phyloP scores from a whole-genome alignment of 2,888 invertebrate genomes.

The Tenthredo notha region DNA sequence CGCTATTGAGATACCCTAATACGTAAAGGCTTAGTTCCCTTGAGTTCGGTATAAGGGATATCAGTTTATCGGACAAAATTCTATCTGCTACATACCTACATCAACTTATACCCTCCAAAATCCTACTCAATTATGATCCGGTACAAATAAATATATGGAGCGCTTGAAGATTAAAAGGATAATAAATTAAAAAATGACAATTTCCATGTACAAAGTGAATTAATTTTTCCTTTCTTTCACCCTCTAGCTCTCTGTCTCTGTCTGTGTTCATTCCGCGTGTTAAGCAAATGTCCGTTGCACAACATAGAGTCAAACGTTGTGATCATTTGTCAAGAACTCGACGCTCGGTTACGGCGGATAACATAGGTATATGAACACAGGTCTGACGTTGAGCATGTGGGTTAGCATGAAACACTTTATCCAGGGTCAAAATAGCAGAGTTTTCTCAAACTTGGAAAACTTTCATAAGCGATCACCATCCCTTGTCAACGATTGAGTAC shows the following conservation, averaged over 20 bases:
- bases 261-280: background rate
- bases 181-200: background rate
- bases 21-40: background rate
- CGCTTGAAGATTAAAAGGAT: background rate
- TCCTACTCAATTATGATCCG: background rate
- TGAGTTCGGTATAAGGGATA: background rate
- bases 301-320: background rate
- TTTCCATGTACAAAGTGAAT: background rate
- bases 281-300: background rate
- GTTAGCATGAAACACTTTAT: background rate
- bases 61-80: conserved; percentile 3
- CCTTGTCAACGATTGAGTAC: conserved; percentile 8
- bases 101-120: background rate
- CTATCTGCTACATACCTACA: background rate
- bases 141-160: background rate
- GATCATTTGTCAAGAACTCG: background rate
- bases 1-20: background rate
- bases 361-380: conserved; percentile 6
- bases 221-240: background rate
- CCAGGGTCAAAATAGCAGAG: conserved; percentile 9
- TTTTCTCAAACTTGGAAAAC: background rate
- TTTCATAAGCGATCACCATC: background rate
- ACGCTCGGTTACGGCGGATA: background rate
- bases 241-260: background rate
- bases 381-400: background rate